Evolutionary conservation across 2,113 vertebrate genomes (phyloP), one percentile per base, ranked within the genome.

Genomic region (Coregonus clupeaformis): DNA sequence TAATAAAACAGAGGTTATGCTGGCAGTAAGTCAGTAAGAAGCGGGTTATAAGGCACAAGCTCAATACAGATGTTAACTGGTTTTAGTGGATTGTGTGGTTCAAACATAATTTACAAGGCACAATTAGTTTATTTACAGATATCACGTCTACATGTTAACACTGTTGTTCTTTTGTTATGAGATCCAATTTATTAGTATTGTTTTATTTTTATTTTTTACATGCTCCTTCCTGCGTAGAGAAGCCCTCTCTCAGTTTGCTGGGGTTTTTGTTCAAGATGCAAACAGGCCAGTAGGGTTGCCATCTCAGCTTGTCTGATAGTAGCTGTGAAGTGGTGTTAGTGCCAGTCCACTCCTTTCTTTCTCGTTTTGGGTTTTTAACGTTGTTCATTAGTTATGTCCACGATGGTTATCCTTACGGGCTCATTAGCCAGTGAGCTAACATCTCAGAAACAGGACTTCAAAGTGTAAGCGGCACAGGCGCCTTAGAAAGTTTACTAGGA

Each of bases 371-470:
- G 57, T 6, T 84, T 71, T 74, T 82, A 82, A 91, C 87, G 92
- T 93, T 92, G 91, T 94, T 95, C 92, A 78, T 93, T 94, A 96
- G 94, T 94, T 93, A 95, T 91, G 93, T 97, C 94, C 94, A 86
- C 91, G 94, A 93, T 94, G 95, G 92, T 96, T 94, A 95, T 97
- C 95, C 95, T 94, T 96, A 96, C 91, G 91, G 93, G 95, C 94
- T 94, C 94, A 94, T 93, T 94, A 97, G 95, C 93, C 94, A 93
- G 91, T 94, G 95, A 95, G 94, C 94, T 96, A 96, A 97, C 94
- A 96, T 96, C 95, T 97, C 95, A 98, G 95, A 96, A 95, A 96
- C 95, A 92, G 96, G 95, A 92, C 94, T 94, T 97, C 95, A 97
- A 95, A 95, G 93, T 95, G 94, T 94, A 96, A 98, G 94, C 92